Percentiles rank a stretch among this genome's conserved stretches.
These are phyloP conservation scores for Passer domesticus DNA, from an alignment of 2,113 vertebrate genomes.

Conservation along the genomic window DNA sequence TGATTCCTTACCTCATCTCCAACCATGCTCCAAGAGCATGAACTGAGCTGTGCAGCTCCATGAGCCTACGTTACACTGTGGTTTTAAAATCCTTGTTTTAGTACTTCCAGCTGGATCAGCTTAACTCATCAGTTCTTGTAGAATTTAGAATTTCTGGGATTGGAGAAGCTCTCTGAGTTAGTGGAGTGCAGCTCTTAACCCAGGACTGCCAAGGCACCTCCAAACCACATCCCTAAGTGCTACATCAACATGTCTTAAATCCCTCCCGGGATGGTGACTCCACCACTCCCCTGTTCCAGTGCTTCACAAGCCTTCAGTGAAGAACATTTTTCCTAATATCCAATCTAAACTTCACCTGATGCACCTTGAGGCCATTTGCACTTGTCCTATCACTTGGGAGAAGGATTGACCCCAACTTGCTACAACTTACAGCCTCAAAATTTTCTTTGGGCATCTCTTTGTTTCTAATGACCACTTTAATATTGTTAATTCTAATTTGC, in stretches of 20 bases:
- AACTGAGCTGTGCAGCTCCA: not conserved
- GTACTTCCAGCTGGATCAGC: not conserved
- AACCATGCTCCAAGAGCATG: not conserved
- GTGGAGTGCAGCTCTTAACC: not conserved
- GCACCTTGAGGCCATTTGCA: not conserved
- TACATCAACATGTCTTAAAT: not conserved
- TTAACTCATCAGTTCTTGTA: not conserved
- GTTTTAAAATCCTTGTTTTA: not conserved
- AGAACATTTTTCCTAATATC: not conserved
- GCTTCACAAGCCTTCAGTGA: not conserved
- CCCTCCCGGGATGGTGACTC: too few relatives aligned
- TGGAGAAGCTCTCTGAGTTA: not conserved
- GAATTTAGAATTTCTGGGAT: not conserved
- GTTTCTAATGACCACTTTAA: not conserved
- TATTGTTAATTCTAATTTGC: not conserved
- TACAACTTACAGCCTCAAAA: fast-evolving
- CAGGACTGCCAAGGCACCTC: not conserved
- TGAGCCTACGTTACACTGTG: fast-evolving
- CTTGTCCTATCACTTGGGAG: not conserved
- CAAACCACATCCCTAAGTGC: fast-evolving
- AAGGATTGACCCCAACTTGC: not conserved
- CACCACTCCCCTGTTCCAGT: not conserved
- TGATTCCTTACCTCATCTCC: not conserved
- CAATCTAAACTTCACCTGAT: not conserved
- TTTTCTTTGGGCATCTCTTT: not conserved